A percentile compares a stretch with the other conserved stretches of the same genome.
phyloP scores from a whole-genome alignment of 2,888 invertebrate genomes.

The Spilosoma lubricipeda region DNA sequence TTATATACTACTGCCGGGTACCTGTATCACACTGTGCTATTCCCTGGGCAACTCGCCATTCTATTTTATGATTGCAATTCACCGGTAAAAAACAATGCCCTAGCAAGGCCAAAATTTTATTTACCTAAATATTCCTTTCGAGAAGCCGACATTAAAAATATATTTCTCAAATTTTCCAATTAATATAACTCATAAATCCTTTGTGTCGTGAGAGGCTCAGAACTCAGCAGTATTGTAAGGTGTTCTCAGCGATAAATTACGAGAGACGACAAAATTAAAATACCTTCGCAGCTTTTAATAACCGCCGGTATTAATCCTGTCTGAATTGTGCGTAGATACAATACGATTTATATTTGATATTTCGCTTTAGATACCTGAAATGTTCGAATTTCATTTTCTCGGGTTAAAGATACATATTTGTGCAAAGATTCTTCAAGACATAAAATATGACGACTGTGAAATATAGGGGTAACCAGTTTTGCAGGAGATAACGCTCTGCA shows the following conservation, averaged over 20 bases:
- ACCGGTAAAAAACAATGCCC: neutral
- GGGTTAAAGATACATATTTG: neutral
- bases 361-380: slow-evolving; percentile 1
- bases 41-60: neutral
- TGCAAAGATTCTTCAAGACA: neutral
- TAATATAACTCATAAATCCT: slow-evolving; percentile 35
- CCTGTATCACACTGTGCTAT: no score
- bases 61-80: neutral
- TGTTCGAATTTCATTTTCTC: neutral
- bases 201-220: slow-evolving; percentile 21
- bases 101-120: neutral
- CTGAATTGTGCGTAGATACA: slow-evolving; percentile 22
- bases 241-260: slow-evolving; percentile 41
- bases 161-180: slow-evolving; percentile 23
- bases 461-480: neutral
- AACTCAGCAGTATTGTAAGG: slow-evolving; percentile 29
- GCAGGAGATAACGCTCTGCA: neutral
- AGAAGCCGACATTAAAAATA: slow-evolving; percentile 6
- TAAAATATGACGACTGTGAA: neutral
- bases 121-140: neutral
- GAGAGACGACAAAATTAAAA: slow-evolving; percentile 41
- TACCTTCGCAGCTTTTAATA: slow-evolving; percentile 28
- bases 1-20: no score
- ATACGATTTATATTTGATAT: slow-evolving; percentile 26
- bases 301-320: slow-evolving; percentile 39